Evolutionary conservation across 2,888 invertebrate species (phyloP).

Genomic region (Hydraecia micacea): DNA sequence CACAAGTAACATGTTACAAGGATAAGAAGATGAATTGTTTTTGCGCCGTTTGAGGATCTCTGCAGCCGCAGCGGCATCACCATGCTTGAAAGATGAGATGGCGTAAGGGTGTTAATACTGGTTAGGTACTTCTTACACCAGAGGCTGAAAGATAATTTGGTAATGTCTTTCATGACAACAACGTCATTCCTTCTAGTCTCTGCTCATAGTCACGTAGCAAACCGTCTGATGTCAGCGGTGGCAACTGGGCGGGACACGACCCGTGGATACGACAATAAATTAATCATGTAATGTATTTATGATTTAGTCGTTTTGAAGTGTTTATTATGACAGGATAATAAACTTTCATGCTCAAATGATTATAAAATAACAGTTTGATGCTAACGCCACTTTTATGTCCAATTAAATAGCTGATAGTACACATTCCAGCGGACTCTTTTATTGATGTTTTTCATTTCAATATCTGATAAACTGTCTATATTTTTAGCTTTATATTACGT

Average conservation of each 20-base stretch:
- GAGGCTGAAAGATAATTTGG: background rate
- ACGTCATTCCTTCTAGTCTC: background rate
- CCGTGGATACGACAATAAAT: background rate
- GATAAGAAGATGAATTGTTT: background rate
- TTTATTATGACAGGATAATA: constrained; percentile 35
- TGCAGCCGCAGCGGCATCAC: background rate
- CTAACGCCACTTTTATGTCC: constrained; percentile 17
- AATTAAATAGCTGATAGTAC: constrained; percentile 9
- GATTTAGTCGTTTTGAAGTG: constrained; percentile 19
- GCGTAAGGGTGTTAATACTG: background rate
- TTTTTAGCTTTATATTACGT: constrained; percentile 22
- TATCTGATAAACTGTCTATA: constrained; percentile 47
- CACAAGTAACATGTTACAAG: background rate
- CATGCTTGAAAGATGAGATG: background rate
- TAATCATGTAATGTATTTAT: constrained; percentile 21
- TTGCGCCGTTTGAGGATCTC: background rate
- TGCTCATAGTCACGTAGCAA: constrained; percentile 24
- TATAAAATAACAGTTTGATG: constrained; percentile 21
- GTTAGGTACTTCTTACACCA: background rate
- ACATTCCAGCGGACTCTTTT: constrained; percentile 1
- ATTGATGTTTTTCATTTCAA: constrained; percentile 30
- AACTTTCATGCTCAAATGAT: constrained; percentile 15
- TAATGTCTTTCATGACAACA: background rate
- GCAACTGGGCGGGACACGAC: background rate
- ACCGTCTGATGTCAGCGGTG: background rate